Base-by-base conservation (phyloP, 2,797 vertebrate genomes). In the Pseudochromis fuscus region DNA sequence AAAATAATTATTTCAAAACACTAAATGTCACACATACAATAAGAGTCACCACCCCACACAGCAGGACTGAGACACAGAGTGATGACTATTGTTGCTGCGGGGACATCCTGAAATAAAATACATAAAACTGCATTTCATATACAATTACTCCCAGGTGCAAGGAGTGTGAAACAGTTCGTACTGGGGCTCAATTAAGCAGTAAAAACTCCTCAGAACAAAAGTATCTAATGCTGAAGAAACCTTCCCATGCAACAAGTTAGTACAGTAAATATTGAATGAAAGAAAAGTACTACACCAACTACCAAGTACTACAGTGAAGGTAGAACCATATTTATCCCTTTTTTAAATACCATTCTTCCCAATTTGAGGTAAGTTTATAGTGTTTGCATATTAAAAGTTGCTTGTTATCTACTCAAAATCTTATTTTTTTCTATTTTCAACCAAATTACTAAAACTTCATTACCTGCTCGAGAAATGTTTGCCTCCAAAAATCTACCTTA, bases 321-420 rank as follows among this genome's bases (percentile, higher is more conserved):
- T 79, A 79, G 57, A 85, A 81, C 18, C 30, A 67, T 61, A 70
- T 72, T 50, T 75, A 67, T 87, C 68, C 73, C 65, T 70, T 77
- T 78, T 78, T 65, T 28, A 72, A 83, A 74, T 40, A 79, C 67
- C 12, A 60, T 19, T 64, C 58, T 63, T 79, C 58, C 86, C 30
- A 70, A 37, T 81, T 73, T 93, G 92, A 94, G 93, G 93, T 94
- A 93, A 90, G 61, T 71, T 78, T 72, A 86, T 72, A 86, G 77
- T 91, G 82, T 85, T 92, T 94, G 93, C 93, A 94, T 92, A 93
- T 86, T 68, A 87, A 69, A 88, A 74, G 83, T 85, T 79, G 79
- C 68, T 33, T 48, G 50, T 86, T 70, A 55, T 84, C 56, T 77
- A 75, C 48, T 74, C 45, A 64, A 75, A 67, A 38, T 79, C 69